Percentiles rank a stretch among this genome's conserved stretches.
Conservation (phyloP, 2,797 vertebrate genomes). For the Cossypha polioptera region DNA sequence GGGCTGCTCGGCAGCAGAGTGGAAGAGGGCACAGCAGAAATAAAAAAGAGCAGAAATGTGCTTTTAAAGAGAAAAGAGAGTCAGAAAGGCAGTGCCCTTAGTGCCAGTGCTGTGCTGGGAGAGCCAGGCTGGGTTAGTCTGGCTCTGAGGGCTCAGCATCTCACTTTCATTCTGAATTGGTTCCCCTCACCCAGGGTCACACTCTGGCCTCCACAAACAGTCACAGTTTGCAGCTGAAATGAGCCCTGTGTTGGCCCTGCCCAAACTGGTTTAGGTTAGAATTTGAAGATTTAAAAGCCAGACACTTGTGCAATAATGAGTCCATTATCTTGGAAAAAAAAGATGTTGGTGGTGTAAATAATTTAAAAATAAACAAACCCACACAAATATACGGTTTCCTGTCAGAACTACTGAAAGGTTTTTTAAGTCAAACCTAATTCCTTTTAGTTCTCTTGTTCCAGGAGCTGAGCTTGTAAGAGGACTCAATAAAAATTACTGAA, state of each 20-base stretch:
- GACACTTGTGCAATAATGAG: constrained; percentile 1
- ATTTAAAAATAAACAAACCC: background rate
- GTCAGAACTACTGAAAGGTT: background rate
- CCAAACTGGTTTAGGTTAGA: background rate
- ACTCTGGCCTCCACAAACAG: background rate
- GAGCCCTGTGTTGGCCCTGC: background rate
- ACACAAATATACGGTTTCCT: background rate
- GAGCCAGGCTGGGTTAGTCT: background rate
- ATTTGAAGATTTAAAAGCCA: background rate
- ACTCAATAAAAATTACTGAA: background rate
- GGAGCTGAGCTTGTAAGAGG: background rate
- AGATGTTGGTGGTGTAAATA: background rate
- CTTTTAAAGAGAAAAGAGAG: background rate
- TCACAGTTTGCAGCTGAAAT: background rate
- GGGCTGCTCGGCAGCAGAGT: background rate
- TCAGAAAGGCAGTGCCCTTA: background rate
- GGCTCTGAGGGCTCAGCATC: background rate
- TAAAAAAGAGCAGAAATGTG: background rate
- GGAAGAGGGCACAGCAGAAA: background rate
- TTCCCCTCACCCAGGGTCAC: background rate
- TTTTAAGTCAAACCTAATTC: background rate
- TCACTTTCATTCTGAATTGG: background rate
- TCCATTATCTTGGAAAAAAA: background rate
- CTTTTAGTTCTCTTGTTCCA: background rate
- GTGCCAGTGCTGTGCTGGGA: background rate